A percentile compares a stretch with the other conserved stretches of the same genome.
phyloP scores from a whole-genome alignment of 2,113 vertebrate species.

The Gymnarchus niloticus region DNA sequence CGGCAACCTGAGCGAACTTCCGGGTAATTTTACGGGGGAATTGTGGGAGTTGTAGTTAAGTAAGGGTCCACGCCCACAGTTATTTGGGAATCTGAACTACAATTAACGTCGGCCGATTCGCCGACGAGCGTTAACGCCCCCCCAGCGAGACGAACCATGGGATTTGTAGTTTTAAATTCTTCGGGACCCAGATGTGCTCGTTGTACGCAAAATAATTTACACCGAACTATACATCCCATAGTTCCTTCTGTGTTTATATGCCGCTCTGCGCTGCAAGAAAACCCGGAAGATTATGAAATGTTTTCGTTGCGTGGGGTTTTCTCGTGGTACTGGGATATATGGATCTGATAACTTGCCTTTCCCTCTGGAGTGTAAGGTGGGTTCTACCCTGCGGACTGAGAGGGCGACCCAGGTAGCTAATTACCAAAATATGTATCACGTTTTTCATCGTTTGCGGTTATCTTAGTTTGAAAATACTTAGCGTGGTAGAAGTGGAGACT shows the following conservation, averaged over 20 bases:
- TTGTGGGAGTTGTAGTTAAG: slow-evolving; percentile 53
- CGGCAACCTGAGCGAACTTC: slow-evolving; percentile 52
- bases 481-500: background rate
- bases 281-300: slow-evolving; percentile 35
- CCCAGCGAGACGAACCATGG: slow-evolving; percentile 47
- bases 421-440: background rate
- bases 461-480: background rate
- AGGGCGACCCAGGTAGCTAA: background rate
- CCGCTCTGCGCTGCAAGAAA: slow-evolving; percentile 28
- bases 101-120: slow-evolving; percentile 2
- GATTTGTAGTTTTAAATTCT: slow-evolving; percentile 52
- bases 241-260: slow-evolving; percentile 19
- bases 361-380: slow-evolving; percentile 46
- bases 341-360: slow-evolving; percentile 33
- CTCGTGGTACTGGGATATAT: background rate
- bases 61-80: fast-evolving
- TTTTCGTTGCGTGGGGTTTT: background rate
- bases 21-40: background rate
- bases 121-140: background rate
- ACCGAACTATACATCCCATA: slow-evolving; percentile 50
- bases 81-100: slow-evolving; percentile 3
- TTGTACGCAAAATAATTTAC: slow-evolving; percentile 43
- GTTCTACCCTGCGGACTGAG: slow-evolving; percentile 35
- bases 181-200: slow-evolving; percentile 39
- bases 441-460: background rate